These are phyloP conservation scores for Champsocephalus gunnari DNA, from an alignment of 2,797 vertebrate species.

Conservation along the genomic window DNA sequence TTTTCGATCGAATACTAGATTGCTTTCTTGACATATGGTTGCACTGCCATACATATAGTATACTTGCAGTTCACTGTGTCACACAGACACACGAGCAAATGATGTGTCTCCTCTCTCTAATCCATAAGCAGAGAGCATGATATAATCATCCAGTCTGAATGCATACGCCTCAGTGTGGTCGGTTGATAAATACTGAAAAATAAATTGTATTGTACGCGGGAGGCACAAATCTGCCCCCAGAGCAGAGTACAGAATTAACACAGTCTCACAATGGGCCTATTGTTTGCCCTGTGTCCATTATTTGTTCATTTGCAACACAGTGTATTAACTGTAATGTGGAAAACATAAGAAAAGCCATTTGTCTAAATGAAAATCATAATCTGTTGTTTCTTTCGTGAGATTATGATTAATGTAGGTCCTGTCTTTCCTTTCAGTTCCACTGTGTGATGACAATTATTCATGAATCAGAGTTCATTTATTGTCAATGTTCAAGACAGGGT, in stretches of 20 bases:
- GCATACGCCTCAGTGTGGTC: constrained; percentile 29
- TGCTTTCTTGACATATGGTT: constrained; percentile 13
- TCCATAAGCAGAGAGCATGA: constrained; percentile 40
- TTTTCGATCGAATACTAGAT: constrained; percentile 31
- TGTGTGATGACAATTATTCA: constrained; percentile 38
- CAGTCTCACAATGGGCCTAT: constrained; percentile 55
- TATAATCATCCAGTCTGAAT: constrained; percentile 56
- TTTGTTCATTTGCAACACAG: constrained; percentile 61
- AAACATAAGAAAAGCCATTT: constrained; percentile 60
- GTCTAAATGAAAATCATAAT: constrained; percentile 62
- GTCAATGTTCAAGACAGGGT: too few relatives aligned
- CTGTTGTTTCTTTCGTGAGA: constrained; percentile 54
- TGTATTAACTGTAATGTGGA: constrained; percentile 62
- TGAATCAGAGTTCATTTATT: too few relatives aligned
- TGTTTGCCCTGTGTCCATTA: constrained; percentile 65
- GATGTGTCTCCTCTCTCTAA: constrained; percentile 51
- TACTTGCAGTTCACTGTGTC: constrained; percentile 20
- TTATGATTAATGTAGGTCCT: constrained; percentile 50
- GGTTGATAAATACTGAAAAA: constrained; percentile 68
- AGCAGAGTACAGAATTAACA: constrained; percentile 54
- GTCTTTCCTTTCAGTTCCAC: constrained; percentile 32
- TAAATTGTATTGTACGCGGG: constrained; percentile 44
- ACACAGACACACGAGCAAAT: constrained; percentile 14
- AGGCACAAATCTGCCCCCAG: constrained; percentile 55
- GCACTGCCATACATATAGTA: constrained; percentile 26